Percentiles rank a stretch among this genome's conserved stretches.
phyloP scores from a whole-genome alignment of 2,888 invertebrate species.

The Limulus polyphemus region DNA sequence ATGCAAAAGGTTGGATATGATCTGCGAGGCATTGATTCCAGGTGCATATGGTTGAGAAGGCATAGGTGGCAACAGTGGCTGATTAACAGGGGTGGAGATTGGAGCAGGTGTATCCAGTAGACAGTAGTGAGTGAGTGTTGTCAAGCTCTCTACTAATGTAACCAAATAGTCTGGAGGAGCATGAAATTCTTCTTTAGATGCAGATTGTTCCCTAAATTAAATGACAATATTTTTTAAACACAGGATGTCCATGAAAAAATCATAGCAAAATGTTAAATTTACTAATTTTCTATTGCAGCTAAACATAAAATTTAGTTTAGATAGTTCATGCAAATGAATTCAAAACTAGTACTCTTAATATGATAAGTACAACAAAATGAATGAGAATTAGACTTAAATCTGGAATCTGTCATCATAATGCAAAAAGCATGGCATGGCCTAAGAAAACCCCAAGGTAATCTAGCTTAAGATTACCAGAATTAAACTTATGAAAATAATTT shows the following conservation, averaged over 20 bases:
- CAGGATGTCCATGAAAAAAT: background rate
- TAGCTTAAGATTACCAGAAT: too few species aligned
- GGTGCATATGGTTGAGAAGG: conserved; percentile 22
- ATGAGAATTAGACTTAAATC: too few species aligned
- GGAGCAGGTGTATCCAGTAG: conserved; percentile 45
- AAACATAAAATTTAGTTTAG: too few species aligned
- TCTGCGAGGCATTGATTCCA: conserved; percentile 42
- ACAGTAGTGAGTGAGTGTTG: conserved; percentile 65
- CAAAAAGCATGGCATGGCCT: too few species aligned
- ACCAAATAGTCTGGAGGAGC: conserved; percentile 61
- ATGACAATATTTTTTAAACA: background rate
- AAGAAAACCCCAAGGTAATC: too few species aligned
- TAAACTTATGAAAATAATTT: too few species aligned
- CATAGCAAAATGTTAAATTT: too few species aligned
- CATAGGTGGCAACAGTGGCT: conserved; percentile 26
- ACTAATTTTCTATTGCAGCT: too few species aligned
- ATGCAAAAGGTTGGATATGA: conserved; percentile 65
- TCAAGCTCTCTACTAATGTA: conserved; percentile 61
- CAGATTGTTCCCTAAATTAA: conserved; percentile 2
- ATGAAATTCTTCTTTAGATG: conserved; percentile 8
- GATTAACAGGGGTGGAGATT: conserved; percentile 34
- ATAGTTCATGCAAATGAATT: too few species aligned
- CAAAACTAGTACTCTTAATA: conserved; percentile 5
- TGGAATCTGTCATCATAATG: too few species aligned
- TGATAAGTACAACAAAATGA: background rate